Conservation (phyloP, 2,113 vertebrate genomes). For the Microtus pennsylvanicus region DNA sequence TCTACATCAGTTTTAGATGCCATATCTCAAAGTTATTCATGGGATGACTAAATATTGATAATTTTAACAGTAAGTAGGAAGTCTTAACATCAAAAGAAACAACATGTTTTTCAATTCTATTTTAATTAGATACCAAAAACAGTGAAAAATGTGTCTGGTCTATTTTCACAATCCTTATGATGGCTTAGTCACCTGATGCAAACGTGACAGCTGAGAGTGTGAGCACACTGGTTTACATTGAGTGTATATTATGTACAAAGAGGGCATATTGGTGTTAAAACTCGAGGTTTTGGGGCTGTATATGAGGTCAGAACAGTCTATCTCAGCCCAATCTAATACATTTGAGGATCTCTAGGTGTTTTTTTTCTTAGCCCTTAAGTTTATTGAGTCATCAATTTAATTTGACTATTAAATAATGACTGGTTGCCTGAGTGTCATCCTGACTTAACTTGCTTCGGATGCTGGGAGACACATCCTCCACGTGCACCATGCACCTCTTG, state of each 20-base stretch:
- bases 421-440: not conserved
- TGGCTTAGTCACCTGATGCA: not conserved
- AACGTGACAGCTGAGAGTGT: not conserved
- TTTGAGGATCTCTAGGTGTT: not conserved
- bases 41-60: not conserved
- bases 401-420: not conserved
- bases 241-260: not conserved
- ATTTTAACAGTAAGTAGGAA: not conserved
- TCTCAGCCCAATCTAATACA: not conserved
- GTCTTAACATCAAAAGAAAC: not conserved
- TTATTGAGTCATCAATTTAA: not conserved
- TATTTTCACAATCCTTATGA: too few relatives aligned
- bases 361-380: not conserved
- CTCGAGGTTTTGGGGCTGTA: not conserved
- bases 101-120: not conserved
- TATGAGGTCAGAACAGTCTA: not conserved
- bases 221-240: not conserved
- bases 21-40: not conserved
- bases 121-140: not conserved
- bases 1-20: not conserved
- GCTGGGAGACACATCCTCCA: not conserved
- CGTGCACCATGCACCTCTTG: accelerated
- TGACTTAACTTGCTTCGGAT: not conserved
- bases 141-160: too few relatives aligned
- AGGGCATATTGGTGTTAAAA: not conserved